Evolutionary conservation across 1,140 invertebrate species (phyloP).

Genomic region (Ooceraea biroi): DNA sequence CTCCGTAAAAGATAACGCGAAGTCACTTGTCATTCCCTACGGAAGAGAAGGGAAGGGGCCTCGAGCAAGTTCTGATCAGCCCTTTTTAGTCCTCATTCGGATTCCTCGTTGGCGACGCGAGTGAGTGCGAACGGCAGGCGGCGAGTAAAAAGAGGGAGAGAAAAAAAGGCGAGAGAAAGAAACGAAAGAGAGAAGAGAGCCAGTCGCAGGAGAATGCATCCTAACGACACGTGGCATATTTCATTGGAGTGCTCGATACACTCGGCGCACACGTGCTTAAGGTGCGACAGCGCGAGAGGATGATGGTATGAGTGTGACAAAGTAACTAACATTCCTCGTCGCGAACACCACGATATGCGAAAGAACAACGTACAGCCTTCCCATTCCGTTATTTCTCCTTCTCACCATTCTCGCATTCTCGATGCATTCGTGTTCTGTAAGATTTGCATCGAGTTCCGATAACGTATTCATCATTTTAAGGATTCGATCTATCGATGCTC

Average conservation of each 20-base stretch:
- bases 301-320: slow-evolving; percentile 44
- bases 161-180: neutral
- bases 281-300: slow-evolving; percentile 40
- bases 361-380: slow-evolving; percentile 39
- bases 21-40: slow-evolving; percentile 56
- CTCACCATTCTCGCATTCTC: slow-evolving; percentile 4
- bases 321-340: slow-evolving; percentile 58
- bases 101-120: slow-evolving; percentile 37
- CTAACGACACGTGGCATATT: slow-evolving; percentile 57
- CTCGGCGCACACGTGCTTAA: slow-evolving; percentile 21
- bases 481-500: neutral
- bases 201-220: slow-evolving; percentile 18
- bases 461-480: neutral
- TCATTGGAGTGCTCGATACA: slow-evolving; percentile 55
- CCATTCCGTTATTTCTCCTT: slow-evolving; percentile 43
- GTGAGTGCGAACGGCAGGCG: slow-evolving; percentile 26
- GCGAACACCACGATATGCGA: slow-evolving; percentile 41
- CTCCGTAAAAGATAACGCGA: slow-evolving; percentile 53
- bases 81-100: slow-evolving; percentile 60
- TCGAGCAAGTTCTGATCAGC: slow-evolving; percentile 57
- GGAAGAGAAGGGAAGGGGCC: slow-evolving; percentile 14
- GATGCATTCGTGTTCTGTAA: slow-evolving; percentile 8
- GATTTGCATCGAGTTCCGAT: slow-evolving; percentile 24
- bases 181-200: too few relatives aligned
- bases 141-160: neutral